Evolutionary conservation across 2,113 vertebrate species (phyloP), one percentile per base, ranked within the genome.

Genomic region (Raja brachyura): DNA sequence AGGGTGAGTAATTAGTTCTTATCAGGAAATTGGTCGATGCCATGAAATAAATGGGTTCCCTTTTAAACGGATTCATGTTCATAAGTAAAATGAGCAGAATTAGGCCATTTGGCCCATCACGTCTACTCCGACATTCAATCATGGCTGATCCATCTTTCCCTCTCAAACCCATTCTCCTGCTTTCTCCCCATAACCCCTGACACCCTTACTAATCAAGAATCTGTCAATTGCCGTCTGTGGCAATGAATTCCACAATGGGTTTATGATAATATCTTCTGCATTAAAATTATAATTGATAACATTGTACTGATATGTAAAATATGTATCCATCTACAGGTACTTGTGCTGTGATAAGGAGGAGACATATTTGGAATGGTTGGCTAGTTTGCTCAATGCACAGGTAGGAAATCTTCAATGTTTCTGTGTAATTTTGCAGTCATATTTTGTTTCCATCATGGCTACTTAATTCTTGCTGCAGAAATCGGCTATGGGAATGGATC

Each of bases 331-430:
- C 85, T 90, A 33, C 94, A 99, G 98, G 98, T 96, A 98, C 94
- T 96, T 99, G 93, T 98, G 98, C 95, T 99, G 97, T 94, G 97
- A 98, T 93, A 97, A 96, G 93, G 96, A 94, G 93, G 97, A 97
- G 94, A 95, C 93, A 0, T 98, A 98, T 95, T 95, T 96, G 94
- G 96, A 97, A 92, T 99, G 98, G 98, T 96, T 99, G 96, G 95
- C 95, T 76, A 96, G 96, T 94, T 95, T 99, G 95, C 97, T 99
- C 94, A 94, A 95, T 93, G 96, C 97, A 81, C 98, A 98, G 98
- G 98, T 99, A 96, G 93, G 76, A 48, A 48, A 54, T 5, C 33
- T 20, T 66, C 22, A 93, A 70, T 28, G 31, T 92, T 93, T 73
- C 28, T 88, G 83, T 63, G 61, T 63, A 14, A n/a, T 88, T 88